phyloP scores from a whole-genome alignment of 2,113 vertebrate genomes.

The Anguilla japonica region DNA sequence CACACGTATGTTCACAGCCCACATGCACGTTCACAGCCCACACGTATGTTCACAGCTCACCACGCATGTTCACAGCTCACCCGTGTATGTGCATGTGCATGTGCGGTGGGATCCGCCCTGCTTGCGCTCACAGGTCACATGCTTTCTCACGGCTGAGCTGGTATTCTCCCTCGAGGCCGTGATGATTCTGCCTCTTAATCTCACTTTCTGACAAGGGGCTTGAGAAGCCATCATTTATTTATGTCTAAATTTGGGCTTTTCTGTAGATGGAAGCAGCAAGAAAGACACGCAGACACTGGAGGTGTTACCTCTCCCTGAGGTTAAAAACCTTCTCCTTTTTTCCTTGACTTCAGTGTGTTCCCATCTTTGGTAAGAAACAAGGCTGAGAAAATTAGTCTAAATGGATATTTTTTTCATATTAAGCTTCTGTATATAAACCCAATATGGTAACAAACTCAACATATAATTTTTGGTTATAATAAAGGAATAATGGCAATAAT shows the following conservation, averaged over 20 bases:
- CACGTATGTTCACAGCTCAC: too few relatives aligned
- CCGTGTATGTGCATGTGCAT: too few relatives aligned
- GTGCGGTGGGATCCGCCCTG: too few relatives aligned
- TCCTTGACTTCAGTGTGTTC: not conserved
- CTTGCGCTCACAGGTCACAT: not conserved
- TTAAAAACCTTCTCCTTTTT: not conserved
- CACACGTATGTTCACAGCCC: too few relatives aligned
- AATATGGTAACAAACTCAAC: too few relatives aligned
- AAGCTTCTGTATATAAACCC: too few relatives aligned
- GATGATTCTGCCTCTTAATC: conserved; percentile 42
- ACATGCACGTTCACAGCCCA: too few relatives aligned
- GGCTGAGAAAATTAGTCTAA: not conserved
- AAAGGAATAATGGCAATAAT: too few relatives aligned
- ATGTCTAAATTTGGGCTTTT: conserved; percentile 49
- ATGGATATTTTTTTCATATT: not conserved
- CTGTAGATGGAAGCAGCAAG: conserved; percentile 19
- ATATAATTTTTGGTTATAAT: too few relatives aligned
- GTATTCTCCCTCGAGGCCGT: conserved; percentile 37
- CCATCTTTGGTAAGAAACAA: not conserved
- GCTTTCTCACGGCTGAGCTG: conserved; percentile 27
- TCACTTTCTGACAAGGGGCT: conserved; percentile 38
- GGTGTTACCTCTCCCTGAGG: not conserved
- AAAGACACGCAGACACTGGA: conserved; percentile 7
- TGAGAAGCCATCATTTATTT: conserved; percentile 41
- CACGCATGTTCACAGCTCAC: too few relatives aligned